These are phyloP conservation scores for Coreoperca whiteheadi DNA, from an alignment of 2,113 vertebrate genomes.

Conservation along the genomic window DNA sequence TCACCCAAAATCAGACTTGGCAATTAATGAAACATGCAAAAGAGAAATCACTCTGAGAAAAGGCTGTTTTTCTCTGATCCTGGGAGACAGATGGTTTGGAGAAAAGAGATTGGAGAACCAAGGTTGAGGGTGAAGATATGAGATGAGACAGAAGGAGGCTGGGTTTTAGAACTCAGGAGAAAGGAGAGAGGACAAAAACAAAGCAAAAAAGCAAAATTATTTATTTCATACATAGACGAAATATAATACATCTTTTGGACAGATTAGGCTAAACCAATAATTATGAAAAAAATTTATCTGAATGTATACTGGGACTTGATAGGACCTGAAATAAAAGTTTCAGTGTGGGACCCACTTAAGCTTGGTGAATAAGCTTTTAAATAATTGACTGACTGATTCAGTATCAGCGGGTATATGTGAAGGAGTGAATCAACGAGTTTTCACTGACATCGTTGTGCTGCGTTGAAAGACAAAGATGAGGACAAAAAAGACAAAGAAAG, in stretches of 20 bases:
- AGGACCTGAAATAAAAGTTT: too few species aligned
- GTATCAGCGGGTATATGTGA: neutral
- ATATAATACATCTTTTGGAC: too few species aligned
- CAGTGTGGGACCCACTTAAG: too few species aligned
- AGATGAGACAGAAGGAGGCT: constrained; percentile 1
- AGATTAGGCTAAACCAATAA: neutral
- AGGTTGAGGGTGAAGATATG: neutral
- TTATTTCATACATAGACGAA: neutral
- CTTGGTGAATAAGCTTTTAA: neutral
- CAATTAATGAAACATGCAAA: neutral
- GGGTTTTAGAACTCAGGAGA: neutral
- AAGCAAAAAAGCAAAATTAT: neutral
- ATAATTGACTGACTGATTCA: neutral
- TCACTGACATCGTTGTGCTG: neutral
- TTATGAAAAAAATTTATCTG: too few species aligned
- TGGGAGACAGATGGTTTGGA: neutral
- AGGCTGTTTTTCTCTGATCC: neutral
- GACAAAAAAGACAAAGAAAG: neutral
- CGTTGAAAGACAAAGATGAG: neutral
- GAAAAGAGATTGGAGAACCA: neutral
- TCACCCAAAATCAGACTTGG: neutral
- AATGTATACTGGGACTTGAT: neutral
- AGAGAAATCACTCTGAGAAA: neutral
- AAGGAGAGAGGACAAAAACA: neutral
- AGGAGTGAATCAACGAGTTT: neutral